A percentile compares a stretch with the other conserved stretches of the same genome.
phyloP scores from a whole-genome alignment of 1,140 invertebrate species.

The Drosophila neocordata region DNA sequence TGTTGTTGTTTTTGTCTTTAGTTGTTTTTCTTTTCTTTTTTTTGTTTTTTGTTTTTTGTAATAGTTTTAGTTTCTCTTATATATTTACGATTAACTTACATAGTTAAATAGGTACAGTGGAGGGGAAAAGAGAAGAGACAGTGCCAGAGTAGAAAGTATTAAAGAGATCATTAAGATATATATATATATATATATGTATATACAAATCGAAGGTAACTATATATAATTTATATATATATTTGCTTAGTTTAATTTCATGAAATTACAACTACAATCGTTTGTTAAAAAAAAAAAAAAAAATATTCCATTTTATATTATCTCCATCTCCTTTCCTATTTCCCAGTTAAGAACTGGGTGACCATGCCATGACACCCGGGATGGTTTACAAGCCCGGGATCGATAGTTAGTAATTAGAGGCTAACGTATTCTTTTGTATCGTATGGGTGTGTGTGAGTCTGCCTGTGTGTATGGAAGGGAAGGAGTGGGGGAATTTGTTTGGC shows the following conservation, averaged over 20 bases:
- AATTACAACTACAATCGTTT: constrained; percentile 4
- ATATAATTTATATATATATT: background rate
- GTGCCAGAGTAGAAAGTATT: constrained; percentile 12
- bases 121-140: constrained; percentile 9
- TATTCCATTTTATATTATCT: background rate
- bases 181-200: background rate
- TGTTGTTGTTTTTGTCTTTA: constrained; percentile 46
- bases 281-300: constrained; percentile 3
- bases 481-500: constrained; percentile 45
- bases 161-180: constrained; percentile 10
- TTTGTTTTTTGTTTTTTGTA: background rate
- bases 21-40: constrained; percentile 20
- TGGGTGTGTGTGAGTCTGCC: background rate
- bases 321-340: background rate
- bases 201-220: constrained; percentile 3
- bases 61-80: background rate
- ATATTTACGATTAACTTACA: constrained; percentile 13
- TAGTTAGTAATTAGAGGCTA: background rate
- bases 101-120: constrained; percentile 10
- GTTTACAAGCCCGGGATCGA: background rate
- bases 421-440: too few relatives aligned
- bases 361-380: too few relatives aligned
- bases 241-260: constrained; percentile 12
- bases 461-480: background rate
- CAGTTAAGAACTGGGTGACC: too few relatives aligned